phyloP scores from a whole-genome alignment of 2,797 vertebrate genomes.

The Notolabrus celidotus region DNA sequence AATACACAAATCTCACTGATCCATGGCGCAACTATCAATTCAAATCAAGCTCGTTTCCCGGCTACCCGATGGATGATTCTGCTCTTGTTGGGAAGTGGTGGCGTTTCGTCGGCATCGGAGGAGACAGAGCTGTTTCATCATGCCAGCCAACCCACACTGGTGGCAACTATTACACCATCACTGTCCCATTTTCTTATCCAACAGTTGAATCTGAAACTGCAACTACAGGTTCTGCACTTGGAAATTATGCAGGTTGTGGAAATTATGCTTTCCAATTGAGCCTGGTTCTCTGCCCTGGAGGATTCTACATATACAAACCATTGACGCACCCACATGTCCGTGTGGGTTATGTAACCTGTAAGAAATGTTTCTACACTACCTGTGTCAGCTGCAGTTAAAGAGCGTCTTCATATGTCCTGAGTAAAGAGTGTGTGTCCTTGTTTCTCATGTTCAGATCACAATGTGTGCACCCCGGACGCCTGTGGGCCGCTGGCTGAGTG shows the following conservation, averaged over 20 bases:
- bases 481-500: slow-evolving; percentile 65
- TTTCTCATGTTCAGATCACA: slow-evolving; percentile 55
- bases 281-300: slow-evolving; percentile 49
- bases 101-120: slow-evolving; percentile 65
- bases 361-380: not conserved
- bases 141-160: fast-evolving
- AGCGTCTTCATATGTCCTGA: not conserved
- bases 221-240: not conserved
- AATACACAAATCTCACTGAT: slow-evolving; percentile 40
- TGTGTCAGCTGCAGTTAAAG: not conserved
- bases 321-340: fast-evolving
- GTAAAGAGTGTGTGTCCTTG: not conserved
- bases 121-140: slow-evolving; percentile 1
- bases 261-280: fast-evolving
- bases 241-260: fast-evolving
- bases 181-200: not conserved
- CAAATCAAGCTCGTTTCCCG: fast-evolving
- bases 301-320: slow-evolving; percentile 56
- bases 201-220: not conserved
- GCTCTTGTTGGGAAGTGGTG: slow-evolving; percentile 13
- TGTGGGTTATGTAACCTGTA: slow-evolving; percentile 42
- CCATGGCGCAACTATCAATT: slow-evolving; percentile 53
- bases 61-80: not conserved
- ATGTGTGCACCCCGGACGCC: slow-evolving; percentile 7
- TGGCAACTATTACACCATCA: fast-evolving